These are phyloP conservation scores for Amniataba percoides DNA, from an alignment of 2,797 vertebrate genomes.

Conservation along the genomic window DNA sequence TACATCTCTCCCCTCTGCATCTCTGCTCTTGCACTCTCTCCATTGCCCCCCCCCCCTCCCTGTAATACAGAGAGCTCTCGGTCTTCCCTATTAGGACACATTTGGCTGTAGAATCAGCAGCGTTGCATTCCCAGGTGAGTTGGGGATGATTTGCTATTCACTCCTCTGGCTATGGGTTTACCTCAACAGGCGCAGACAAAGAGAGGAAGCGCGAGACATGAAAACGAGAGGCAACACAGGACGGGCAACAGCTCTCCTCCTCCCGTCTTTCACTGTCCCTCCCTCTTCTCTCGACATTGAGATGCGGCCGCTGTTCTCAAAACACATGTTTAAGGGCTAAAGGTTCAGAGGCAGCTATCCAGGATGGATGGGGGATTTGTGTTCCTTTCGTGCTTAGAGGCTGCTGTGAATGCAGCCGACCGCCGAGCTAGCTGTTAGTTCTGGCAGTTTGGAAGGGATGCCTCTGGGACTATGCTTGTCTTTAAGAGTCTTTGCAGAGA, in stretches of 20 bases:
- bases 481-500: slow-evolving; percentile 82
- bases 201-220: slow-evolving; percentile 32
- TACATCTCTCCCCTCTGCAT: slow-evolving; percentile 20
- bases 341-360: slow-evolving; percentile 74
- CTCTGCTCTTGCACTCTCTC: slow-evolving; percentile 14
- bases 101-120: slow-evolving; percentile 69
- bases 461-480: slow-evolving; percentile 77
- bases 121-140: slow-evolving; percentile 71
- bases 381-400: slow-evolving; percentile 65
- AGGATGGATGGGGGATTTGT: slow-evolving; percentile 78
- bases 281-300: slow-evolving; percentile 58
- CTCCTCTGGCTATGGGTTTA: slow-evolving; percentile 76
- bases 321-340: slow-evolving; percentile 80
- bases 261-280: slow-evolving; percentile 47
- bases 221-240: slow-evolving; percentile 43
- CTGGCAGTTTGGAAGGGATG: slow-evolving; percentile 76
- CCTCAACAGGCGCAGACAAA: slow-evolving; percentile 49
- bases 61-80: slow-evolving; percentile 27
- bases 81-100: slow-evolving; percentile 66
- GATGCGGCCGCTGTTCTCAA: slow-evolving; percentile 60
- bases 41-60: neutral
- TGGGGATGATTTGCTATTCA: slow-evolving; percentile 72
- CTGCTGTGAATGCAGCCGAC: slow-evolving; percentile 70
- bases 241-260: slow-evolving; percentile 36
- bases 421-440: slow-evolving; percentile 76